Evolutionary conservation across 2,888 invertebrate species (phyloP), one percentile per base, ranked within the genome.

Genomic region (Cenopis cana): DNA sequence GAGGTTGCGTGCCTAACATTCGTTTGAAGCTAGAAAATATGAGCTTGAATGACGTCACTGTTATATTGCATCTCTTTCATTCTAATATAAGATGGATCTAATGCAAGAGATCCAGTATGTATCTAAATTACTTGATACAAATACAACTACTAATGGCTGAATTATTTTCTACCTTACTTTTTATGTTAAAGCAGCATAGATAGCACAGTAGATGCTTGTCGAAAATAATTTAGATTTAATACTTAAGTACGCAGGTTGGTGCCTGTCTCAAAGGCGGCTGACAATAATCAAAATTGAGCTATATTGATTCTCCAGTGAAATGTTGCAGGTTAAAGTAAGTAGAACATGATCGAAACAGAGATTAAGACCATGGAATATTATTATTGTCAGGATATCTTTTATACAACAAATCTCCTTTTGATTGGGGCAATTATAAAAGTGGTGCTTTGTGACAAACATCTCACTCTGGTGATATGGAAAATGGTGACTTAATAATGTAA

Each of bases 401-500:
- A 36, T 57, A 18, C 36, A 18, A 38, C 57, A 57, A 17, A 33
- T 59, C 17, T 38, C 18, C 24, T 18, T 61, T 33, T 10, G 29
- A 17, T 62, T 62, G 9, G 36, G 52, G n/a, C 20, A 20, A 55
- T 41, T 12, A 41, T 29, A n/a, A 65, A 41, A 52, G 18, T 29
- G 54, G 38, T 65, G 52, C 14, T 62, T 54, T 24, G 52, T 46
- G 46, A 46, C 46, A 36, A 54, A 36, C 52, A 33, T 33, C 50
- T 38, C 20, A 64, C 20, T 52, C 33, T 9, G 29, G 55, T 41
- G 29, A 46, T 55, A 71, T 60, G 12, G 54, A 66, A 46, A 55
- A 55, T 56, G 62, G 61, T 54, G 60, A 67, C 49, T 66, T 66
- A n/a, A 60, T 46, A 60, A 59, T 55, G 74, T 74, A 77, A 87